Evolutionary conservation across 2,888 invertebrate genomes (phyloP).

Genomic region (Cistogaster globosa): DNA sequence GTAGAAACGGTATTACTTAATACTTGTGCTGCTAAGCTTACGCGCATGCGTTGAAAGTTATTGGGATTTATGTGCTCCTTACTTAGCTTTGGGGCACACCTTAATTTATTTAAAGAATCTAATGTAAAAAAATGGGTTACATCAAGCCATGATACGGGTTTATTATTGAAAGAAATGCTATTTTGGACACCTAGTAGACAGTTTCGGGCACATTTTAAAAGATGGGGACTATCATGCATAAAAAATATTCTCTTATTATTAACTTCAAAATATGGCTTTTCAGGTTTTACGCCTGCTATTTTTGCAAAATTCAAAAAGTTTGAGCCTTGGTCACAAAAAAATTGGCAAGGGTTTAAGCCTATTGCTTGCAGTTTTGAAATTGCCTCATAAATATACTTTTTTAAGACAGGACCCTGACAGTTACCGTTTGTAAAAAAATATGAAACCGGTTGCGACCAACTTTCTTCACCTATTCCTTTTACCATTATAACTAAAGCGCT

Average conservation of each 20-base stretch:
- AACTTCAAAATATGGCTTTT: conserved; percentile 12
- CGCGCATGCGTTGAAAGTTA: conserved; percentile 46
- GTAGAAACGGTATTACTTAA: conserved; percentile 21
- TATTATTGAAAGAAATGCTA: conserved; percentile 11
- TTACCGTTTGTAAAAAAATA: conserved; percentile 9
- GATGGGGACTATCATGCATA: conserved; percentile 34
- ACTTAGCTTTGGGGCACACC: conserved; percentile 43
- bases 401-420: neutral
- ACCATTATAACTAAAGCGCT: conserved; percentile 3
- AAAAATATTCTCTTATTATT: conserved; percentile 26
- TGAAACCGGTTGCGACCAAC: conserved; percentile 24
- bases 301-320: conserved; percentile 5
- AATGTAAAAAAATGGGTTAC: neutral
- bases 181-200: conserved; percentile 30
- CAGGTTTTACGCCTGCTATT: neutral
- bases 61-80: conserved; percentile 31
- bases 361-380: neutral
- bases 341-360: conserved; percentile 25
- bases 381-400: neutral
- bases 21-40: conserved; percentile 33
- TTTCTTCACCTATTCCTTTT: neutral
- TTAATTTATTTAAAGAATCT: conserved; percentile 17
- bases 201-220: conserved; percentile 38
- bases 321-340: conserved; percentile 11
- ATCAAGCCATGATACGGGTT: conserved; percentile 9